These are phyloP conservation scores for Chaetoderma sp. DNA, from an alignment of 2,888 invertebrate species.

Conservation along the genomic window DNA sequence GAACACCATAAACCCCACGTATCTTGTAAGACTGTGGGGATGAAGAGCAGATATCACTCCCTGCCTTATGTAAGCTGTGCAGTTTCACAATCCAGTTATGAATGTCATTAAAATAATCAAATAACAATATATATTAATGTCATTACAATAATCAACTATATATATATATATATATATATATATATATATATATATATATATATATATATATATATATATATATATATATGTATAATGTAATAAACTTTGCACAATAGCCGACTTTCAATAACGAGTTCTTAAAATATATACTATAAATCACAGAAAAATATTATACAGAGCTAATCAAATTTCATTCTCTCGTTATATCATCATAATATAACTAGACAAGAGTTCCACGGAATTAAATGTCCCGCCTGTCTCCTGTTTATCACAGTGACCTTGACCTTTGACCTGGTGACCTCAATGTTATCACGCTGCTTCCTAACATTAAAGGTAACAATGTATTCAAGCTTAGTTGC, in stretches of 20 bases:
- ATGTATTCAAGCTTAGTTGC: too few relatives aligned
- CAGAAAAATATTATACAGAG: not conserved
- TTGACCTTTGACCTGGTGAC: too few relatives aligned
- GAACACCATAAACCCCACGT: too few relatives aligned
- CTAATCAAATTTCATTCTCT: not conserved
- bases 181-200: not conserved
- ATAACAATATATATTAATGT: not conserved
- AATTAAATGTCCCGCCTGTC: too few relatives aligned
- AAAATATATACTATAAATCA: not conserved
- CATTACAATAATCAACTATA: too few relatives aligned
- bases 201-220: not conserved
- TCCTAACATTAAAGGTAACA: too few relatives aligned
- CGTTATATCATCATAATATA: too few relatives aligned
- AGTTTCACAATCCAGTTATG: not conserved
- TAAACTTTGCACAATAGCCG: not conserved
- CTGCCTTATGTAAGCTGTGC: not conserved
- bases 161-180: conserved; percentile 1
- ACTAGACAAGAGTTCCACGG: too few relatives aligned
- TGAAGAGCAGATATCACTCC: not conserved
- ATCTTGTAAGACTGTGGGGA: not conserved
- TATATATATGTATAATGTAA: too few relatives aligned
- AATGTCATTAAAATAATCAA: not conserved
- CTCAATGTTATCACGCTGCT: too few relatives aligned
- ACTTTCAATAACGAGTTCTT: not conserved
- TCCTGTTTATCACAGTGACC: too few relatives aligned